A percentile compares a stretch with the other conserved stretches of the same genome.
These are phyloP conservation scores for Perizoma flavofasciatum DNA, from an alignment of 2,888 invertebrate species.

Conservation along the genomic window DNA sequence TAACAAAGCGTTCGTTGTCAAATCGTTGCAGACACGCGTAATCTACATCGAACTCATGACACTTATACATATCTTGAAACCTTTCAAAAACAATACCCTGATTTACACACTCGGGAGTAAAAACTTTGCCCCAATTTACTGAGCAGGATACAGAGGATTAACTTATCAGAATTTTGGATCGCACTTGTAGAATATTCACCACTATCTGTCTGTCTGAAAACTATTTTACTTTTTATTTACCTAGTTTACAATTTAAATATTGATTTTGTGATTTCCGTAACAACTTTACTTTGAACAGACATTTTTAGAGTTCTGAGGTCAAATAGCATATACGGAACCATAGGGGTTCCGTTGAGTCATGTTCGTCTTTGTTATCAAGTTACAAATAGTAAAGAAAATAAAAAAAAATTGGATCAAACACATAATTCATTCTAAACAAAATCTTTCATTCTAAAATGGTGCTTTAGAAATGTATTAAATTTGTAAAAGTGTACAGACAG, in stretches of 20 bases:
- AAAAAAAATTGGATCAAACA: too few species aligned
- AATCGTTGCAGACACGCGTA: neutral
- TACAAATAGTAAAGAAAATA: too few species aligned
- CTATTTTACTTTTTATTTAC: neutral
- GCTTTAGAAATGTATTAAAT: too few species aligned
- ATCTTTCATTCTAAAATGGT: too few species aligned
- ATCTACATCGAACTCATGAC: neutral
- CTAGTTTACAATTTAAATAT: neutral
- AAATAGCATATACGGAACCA: too few species aligned
- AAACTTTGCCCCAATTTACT: conserved; percentile 1
- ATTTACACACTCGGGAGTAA: neutral
- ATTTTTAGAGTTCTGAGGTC: too few species aligned
- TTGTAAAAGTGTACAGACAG: too few species aligned
- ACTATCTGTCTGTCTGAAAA: conserved; percentile 13
- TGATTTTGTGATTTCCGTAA: neutral
- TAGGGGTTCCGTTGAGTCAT: too few species aligned
- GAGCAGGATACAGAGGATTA: conserved; percentile 1
- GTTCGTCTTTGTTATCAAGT: too few species aligned
- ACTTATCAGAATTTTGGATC: conserved; percentile 12
- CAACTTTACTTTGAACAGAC: neutral
- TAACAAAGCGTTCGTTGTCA: too few species aligned
- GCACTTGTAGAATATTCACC: conserved; percentile 2
- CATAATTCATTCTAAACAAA: too few species aligned
- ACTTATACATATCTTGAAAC: neutral
- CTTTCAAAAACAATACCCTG: neutral